These are phyloP conservation scores for Gymnoscelis rufifasciata DNA, from an alignment of 2,888 invertebrate species.

Conservation along the genomic window DNA sequence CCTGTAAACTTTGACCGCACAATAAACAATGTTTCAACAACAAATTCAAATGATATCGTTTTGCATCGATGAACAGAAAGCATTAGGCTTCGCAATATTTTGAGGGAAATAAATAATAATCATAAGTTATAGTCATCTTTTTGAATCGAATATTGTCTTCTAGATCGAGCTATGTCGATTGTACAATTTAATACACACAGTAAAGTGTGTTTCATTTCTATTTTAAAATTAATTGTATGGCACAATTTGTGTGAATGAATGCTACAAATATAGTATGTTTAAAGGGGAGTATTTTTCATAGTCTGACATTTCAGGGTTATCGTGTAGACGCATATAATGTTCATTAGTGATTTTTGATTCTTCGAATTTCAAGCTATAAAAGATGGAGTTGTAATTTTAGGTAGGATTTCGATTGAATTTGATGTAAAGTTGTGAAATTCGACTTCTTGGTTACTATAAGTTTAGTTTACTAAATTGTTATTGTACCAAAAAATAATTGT, in stretches of 20 bases:
- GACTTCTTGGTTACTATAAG: neutral
- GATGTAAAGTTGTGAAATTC: constrained; percentile 1
- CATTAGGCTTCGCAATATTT: too few species aligned
- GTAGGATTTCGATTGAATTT: constrained; percentile 10
- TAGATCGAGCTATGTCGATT: too few species aligned
- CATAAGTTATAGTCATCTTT: too few species aligned
- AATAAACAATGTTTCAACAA: too few species aligned
- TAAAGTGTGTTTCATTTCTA: neutral
- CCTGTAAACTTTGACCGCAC: too few species aligned
- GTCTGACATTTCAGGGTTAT: constrained; percentile 60
- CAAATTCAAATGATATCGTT: too few species aligned
- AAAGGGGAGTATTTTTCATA: constrained; percentile 35
- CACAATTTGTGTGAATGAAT: constrained; percentile 5
- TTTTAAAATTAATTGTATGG: neutral
- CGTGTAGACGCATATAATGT: constrained; percentile 23
- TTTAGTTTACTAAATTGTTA: too few species aligned
- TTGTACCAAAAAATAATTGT: too few species aligned
- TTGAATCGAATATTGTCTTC: too few species aligned
- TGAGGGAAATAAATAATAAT: too few species aligned
- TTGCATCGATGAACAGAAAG: too few species aligned
- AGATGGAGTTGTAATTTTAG: constrained; percentile 1
- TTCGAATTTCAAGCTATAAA: constrained; percentile 11
- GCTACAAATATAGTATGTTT: constrained; percentile 2
- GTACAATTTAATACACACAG: too few species aligned
- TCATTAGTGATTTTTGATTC: constrained; percentile 14